Conservation (phyloP, 2,113 vertebrate species). For the Pungitius pungitius region DNA sequence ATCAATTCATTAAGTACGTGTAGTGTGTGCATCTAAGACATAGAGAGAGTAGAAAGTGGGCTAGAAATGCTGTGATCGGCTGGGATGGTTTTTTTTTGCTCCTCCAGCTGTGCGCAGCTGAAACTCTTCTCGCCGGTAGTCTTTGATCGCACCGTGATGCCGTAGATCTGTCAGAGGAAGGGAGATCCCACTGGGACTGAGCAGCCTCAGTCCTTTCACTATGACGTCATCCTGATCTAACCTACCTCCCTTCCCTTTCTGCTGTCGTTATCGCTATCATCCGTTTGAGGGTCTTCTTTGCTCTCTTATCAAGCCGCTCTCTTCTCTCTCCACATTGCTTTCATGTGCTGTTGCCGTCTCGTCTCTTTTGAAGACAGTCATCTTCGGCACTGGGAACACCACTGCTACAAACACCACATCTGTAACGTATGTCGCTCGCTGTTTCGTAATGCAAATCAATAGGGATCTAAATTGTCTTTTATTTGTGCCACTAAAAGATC, state of each 20-base stretch:
- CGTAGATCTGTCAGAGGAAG: constrained; percentile 61
- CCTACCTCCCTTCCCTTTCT: constrained; percentile 15
- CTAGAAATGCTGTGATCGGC: neutral
- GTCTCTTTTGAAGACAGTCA: neutral
- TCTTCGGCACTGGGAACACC: neutral
- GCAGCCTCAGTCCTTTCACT: constrained; percentile 42
- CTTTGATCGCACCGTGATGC: constrained; percentile 71
- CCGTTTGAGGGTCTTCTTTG: constrained; percentile 5
- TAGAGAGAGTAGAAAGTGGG: neutral
- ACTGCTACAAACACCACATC: neutral
- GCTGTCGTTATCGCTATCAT: neutral
- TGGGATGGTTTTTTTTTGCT: constrained; percentile 60
- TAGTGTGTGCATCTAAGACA: neutral
- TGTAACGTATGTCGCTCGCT: constrained; percentile 1
- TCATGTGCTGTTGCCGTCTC: constrained; percentile 1
- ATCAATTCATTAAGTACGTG: neutral
- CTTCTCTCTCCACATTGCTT: neutral
- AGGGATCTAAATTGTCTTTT: constrained; percentile 25
- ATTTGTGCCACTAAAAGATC: neutral
- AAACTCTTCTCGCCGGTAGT: constrained; percentile 58
- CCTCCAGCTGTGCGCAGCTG: constrained; percentile 58
- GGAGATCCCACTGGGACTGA: constrained; percentile 63
- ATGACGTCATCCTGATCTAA: constrained; percentile 61
- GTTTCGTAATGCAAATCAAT: constrained; percentile 23
- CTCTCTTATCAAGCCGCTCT: constrained; percentile 1